A percentile compares a stretch with the other conserved stretches of the same genome.
Conservation (phyloP, 1,140 invertebrate species). For the Drosophila aff. region DNA sequence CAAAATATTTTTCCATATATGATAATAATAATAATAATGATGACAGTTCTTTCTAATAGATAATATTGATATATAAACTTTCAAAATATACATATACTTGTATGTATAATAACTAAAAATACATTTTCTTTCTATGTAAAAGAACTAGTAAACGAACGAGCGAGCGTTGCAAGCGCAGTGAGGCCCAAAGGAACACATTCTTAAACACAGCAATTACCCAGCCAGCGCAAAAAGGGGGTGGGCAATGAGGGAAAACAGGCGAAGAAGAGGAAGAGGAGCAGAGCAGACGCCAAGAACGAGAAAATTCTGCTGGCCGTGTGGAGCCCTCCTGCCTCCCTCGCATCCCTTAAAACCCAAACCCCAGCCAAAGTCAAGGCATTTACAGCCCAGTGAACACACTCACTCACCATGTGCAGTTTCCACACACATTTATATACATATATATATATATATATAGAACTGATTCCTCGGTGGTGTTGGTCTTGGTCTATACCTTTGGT, state of each 20-base stretch:
- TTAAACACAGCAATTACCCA: constrained; percentile 80
- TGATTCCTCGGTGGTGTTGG: constrained; percentile 16
- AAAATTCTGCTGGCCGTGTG: constrained; percentile 40
- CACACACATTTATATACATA: constrained; percentile 8
- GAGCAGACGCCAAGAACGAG: constrained; percentile 39
- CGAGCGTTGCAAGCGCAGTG: constrained; percentile 40
- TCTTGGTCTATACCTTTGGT: constrained; percentile 46
- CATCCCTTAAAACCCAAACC: constrained; percentile 11
- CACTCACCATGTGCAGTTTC: constrained; percentile 29
- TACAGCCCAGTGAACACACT: constrained; percentile 59
- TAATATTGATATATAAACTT: neutral
- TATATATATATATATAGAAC: constrained; percentile 11
- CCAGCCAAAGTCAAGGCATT: constrained; percentile 62
- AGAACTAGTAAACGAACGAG: neutral
- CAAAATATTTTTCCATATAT: neutral
- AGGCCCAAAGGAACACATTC: constrained; percentile 74
- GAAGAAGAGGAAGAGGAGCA: neutral
- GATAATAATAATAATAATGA: no score
- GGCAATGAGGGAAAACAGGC: constrained; percentile 24
- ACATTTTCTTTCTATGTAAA: neutral
- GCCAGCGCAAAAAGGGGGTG: constrained; percentile 54
- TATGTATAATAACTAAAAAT: neutral
- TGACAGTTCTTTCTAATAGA: neutral
- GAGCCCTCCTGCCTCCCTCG: constrained; percentile 9
- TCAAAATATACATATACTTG: neutral